A percentile compares a stretch with the other conserved stretches of the same genome.
Evolutionary conservation across 2,113 vertebrate genomes (phyloP).

Genomic region (Axis porcinus): DNA sequence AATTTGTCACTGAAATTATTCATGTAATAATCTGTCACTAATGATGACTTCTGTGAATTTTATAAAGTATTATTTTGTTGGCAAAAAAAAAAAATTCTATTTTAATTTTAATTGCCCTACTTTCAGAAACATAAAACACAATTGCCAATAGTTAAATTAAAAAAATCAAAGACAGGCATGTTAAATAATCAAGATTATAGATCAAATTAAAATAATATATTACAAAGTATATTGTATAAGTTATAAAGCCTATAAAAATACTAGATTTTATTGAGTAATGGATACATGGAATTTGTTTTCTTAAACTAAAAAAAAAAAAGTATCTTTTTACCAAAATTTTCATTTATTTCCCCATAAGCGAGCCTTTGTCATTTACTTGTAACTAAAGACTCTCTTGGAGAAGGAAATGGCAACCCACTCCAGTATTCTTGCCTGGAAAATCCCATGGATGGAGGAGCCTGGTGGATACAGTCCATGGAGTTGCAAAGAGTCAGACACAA

Average conservation of each 20-base stretch:
- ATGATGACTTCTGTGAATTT: slow-evolving; percentile 41
- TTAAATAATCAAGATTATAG: slow-evolving; percentile 26
- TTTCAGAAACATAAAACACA: slow-evolving; percentile 51
- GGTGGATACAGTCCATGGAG: neutral
- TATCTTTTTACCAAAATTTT: slow-evolving; percentile 6
- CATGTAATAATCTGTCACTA: slow-evolving; percentile 59
- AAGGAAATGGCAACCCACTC: neutral
- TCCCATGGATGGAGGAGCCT: neutral
- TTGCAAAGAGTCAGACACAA: neutral
- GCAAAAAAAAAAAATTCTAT: slow-evolving; percentile 28
- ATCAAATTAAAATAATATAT: slow-evolving; percentile 27
- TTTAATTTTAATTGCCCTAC: slow-evolving; percentile 44
- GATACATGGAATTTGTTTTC: slow-evolving; percentile 37
- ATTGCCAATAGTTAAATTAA: slow-evolving; percentile 18
- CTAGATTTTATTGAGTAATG: slow-evolving; percentile 22
- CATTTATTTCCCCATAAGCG: neutral
- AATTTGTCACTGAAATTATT: slow-evolving; percentile 71
- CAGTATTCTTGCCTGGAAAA: neutral
- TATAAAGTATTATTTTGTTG: slow-evolving; percentile 46
- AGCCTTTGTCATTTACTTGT: slow-evolving; percentile 35
- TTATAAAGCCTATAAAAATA: slow-evolving; percentile 34
- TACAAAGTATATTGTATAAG: neutral
- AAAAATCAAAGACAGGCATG: neutral
- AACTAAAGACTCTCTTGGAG: slow-evolving; percentile 36
- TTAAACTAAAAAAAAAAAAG: neutral